Base-by-base conservation (phyloP, 2,888 invertebrate species). In the Heliconius ismenius region DNA sequence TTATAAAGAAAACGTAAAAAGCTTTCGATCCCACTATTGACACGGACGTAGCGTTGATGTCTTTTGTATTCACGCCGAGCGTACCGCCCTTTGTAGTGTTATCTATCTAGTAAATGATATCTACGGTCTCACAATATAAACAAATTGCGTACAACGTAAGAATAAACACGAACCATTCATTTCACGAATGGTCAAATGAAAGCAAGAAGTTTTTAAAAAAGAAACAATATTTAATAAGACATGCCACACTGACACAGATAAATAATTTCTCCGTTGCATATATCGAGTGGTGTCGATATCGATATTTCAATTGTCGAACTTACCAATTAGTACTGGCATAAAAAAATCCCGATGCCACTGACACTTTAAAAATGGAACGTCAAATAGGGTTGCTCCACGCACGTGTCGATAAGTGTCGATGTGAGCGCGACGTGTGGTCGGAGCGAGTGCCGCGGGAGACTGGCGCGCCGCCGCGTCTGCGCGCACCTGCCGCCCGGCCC, bases 401-500 rank as follows among this genome's bases (percentile, higher is more conserved):
- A 92, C 92, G 93, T 93, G 93, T 91, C 88, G 88, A 84, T 85
- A 83, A 83, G 80, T 83, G 83, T 84, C 81, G 84, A 82, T 82
- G 85, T 76, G 81, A 82, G 82, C 87, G 88, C 89, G 90, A 90
- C 92, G 92, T 91, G 90, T 86, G 86, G 84, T 89, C 89, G 85
- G 83, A 84, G 85, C 88, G 88, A 85, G 81, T 87, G 87, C 86
- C 92, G 92, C 91, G 92, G 85, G 87, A 90, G 91, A 93, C 93
- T 93, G 92, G 90, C 92, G 93, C 93, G 92, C 92, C 93, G 91
- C 87, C 85, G 89, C 89, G 93, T 93, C 93, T 93, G 88, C 81
- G 78, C 79, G 84, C 87, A 84, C 84, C 87, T 92, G 91, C 91
- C 92, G 91, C 92, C 90, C 92, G 91, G 90, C 92, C 93, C 85